Evolutionary conservation across 1,140 invertebrate genomes (phyloP).

Genomic region (Globodera ellingtonae): DNA sequence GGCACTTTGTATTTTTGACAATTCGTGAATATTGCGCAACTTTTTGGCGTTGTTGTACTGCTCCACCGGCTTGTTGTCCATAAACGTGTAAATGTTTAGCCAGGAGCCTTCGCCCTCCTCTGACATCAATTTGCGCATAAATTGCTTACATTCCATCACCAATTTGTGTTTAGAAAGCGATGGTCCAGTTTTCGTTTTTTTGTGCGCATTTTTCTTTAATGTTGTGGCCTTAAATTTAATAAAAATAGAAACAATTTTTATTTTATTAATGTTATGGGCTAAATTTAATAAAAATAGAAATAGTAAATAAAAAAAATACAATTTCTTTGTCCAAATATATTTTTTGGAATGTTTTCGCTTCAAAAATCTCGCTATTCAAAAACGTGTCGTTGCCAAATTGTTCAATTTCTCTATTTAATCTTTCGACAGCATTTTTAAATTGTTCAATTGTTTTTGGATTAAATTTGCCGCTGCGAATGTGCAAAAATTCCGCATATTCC

Average conservation of each 20-base stretch:
- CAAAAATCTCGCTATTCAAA: not conserved
- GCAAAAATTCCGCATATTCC: slow-evolving; percentile 11
- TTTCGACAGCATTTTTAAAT: not conserved
- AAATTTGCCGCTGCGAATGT: not conserved
- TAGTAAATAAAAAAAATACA: not conserved
- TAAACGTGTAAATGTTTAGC: slow-evolving; percentile 20
- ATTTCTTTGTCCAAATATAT: not conserved
- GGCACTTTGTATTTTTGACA: slow-evolving; percentile 17
- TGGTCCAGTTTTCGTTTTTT: not conserved
- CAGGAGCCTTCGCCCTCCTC: slow-evolving; percentile 14
- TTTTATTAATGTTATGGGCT: not conserved
- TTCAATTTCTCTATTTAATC: not conserved
- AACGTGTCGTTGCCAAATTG: not conserved
- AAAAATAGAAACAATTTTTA: not conserved
- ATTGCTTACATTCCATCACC: slow-evolving; percentile 24
- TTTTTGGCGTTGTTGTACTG: not conserved
- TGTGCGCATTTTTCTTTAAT: not conserved
- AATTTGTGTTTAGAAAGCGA: not conserved
- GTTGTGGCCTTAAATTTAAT: no score
- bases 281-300: not conserved
- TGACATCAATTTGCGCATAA: slow-evolving; percentile 24
- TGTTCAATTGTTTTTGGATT: not conserved
- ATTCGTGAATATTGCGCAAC: slow-evolving; percentile 11
- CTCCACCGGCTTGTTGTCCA: not conserved
- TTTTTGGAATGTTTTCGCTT: no score